Evolutionary conservation across 2,797 vertebrate genomes (phyloP).

Genomic region (Brachymystax lenok): DNA sequence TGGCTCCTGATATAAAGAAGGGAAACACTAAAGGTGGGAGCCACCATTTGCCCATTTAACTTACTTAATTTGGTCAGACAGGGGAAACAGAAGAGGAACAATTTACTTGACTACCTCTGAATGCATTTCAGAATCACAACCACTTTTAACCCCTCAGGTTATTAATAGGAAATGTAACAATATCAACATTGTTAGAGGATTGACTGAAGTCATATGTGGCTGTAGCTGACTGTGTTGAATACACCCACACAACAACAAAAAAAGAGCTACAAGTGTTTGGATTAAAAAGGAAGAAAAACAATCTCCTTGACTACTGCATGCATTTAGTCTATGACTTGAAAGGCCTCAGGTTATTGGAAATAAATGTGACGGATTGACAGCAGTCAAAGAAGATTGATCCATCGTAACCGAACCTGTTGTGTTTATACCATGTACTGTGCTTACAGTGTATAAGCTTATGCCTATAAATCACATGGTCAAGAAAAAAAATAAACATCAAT

Average conservation of each 20-base stretch:
- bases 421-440: not conserved
- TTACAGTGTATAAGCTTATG: not conserved
- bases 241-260: not conserved
- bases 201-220: not conserved
- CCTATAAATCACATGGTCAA: not conserved
- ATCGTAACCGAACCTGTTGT: not conserved
- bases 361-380: not conserved
- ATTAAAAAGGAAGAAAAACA: not conserved
- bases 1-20: slow-evolving; percentile 1
- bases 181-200: not conserved
- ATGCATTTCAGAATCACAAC: not conserved
- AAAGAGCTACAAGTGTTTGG: not conserved
- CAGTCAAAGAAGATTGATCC: not conserved
- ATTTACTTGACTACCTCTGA: not conserved
- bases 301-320: not conserved
- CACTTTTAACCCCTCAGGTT: not conserved
- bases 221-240: not conserved
- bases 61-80: not conserved
- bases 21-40: not conserved
- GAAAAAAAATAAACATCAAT: not conserved
- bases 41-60: not conserved
- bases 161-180: not conserved
- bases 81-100: not conserved
- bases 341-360: not conserved
- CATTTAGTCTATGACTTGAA: not conserved